Evolutionary conservation across 2,888 invertebrate genomes (phyloP).

Genomic region (Diarsia mendica): DNA sequence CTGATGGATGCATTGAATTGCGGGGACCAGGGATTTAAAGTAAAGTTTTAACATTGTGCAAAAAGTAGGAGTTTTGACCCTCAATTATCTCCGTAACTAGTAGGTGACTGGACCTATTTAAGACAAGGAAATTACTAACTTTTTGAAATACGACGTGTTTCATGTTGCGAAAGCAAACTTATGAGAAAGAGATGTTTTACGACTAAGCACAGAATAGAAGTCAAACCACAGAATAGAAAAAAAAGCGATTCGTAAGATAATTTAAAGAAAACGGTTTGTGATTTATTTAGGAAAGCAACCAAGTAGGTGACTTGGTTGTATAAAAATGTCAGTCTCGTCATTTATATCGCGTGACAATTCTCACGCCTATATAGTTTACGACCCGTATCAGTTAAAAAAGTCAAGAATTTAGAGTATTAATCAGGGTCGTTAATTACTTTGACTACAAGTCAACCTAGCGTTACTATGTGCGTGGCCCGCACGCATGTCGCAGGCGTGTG

Average conservation of each 20-base stretch:
- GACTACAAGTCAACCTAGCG: neutral
- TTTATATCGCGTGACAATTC: neutral
- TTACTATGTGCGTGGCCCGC: constrained; percentile 10
- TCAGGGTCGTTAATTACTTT: constrained; percentile 21
- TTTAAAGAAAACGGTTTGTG: neutral
- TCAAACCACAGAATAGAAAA: no score
- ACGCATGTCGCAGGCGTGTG: neutral
- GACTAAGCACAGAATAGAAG: neutral
- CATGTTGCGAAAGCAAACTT: no score
- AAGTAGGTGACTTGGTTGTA: neutral
- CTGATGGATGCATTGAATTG: no score
- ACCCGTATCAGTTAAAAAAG: neutral
- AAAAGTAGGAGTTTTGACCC: no score
- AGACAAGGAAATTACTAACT: no score
- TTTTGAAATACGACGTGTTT: no score
- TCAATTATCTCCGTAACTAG: no score
- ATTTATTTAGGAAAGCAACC: neutral
- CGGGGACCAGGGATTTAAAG: no score
- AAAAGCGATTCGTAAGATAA: neutral
- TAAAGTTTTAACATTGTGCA: no score
- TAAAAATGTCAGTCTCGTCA: neutral
- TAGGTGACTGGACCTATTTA: no score
- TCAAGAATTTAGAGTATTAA: neutral
- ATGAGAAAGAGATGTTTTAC: no score
- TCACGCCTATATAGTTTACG: neutral